Evolutionary conservation across 2,113 vertebrate species (phyloP), one percentile per base, ranked within the genome.

Genomic region (Anolis carolinensis): DNA sequence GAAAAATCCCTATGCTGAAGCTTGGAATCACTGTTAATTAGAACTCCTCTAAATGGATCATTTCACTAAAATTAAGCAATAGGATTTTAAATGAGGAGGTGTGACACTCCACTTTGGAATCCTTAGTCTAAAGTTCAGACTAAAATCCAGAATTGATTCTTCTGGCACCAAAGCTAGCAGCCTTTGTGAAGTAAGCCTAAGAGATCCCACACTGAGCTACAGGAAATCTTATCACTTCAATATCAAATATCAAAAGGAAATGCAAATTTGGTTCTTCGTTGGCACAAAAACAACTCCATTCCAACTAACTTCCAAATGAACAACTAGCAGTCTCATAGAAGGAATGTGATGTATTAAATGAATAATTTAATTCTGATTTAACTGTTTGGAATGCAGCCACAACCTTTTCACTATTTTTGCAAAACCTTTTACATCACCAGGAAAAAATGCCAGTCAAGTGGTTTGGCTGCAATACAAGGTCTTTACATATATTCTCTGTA

Each of bases 401-500:
- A 93, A 94, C 89, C 89, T 91, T 91, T 88, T 92, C 23, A 92
- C 93, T 89, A 91, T 72, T 83, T 94, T 95, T 93, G 89, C 92
- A 90, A 93, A 92, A 92, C 84, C 89, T 70, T 92, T 88, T 92
- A 93, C 36, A 80, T 36, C 84, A 92, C 94, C 92, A 83, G 89
- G 89, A 90, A 93, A 90, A 94, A 75, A 79, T 90, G 88, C 91
- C 93, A 94, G 87, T 83, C 55, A 83, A 62, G 7, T 62, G 20
- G 89, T 79, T 82, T 1, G 25, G 70, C 88, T 90, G 92, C 93
- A 93, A 92, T 89, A 84, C 80, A 85, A 83, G 89, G 93, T 88
- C 92, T 89, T 88, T 79, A 86, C 30, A 84, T 62, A 83, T 89
- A 86, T 89, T 92, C 88, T 86, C 48, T 52, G 83, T 86, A 87